Evolutionary conservation across 2,888 invertebrate genomes (phyloP).

Genomic region (Stenolophus ochropezus): DNA sequence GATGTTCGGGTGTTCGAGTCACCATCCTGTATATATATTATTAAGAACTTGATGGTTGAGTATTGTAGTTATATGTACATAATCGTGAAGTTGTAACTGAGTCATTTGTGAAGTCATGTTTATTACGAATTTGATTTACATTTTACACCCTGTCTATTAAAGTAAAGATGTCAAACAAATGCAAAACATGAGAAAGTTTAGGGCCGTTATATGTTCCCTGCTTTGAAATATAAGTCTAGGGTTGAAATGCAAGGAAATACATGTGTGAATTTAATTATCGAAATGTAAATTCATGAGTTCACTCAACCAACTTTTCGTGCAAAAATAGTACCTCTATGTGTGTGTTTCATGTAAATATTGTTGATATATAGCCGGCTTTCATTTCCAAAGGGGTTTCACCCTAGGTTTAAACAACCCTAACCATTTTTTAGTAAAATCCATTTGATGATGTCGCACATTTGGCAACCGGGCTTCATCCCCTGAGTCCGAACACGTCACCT

Average conservation of each 20-base stretch:
- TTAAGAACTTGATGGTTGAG: too few species aligned
- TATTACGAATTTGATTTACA: too few species aligned
- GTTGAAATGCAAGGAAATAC: not conserved
- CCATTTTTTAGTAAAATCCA: not conserved
- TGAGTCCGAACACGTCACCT: constrained; percentile 36
- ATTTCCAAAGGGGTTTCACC: not conserved
- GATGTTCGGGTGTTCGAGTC: too few species aligned
- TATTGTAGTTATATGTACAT: too few species aligned
- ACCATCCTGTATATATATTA: too few species aligned
- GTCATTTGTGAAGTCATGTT: too few species aligned
- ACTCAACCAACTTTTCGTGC: not conserved
- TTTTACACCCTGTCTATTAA: too few species aligned
- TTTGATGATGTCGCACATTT: constrained; percentile 7
- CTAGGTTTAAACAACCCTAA: not conserved
- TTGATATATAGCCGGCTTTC: not conserved
- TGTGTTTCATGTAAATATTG: not conserved
- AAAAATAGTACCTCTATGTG: not conserved
- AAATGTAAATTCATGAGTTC: not conserved
- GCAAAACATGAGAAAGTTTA: too few species aligned
- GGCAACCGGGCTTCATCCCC: constrained; percentile 6
- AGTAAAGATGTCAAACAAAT: too few species aligned
- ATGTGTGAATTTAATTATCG: not conserved
- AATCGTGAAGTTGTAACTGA: too few species aligned
- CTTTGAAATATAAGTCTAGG: too few species aligned
- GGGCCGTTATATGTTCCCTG: too few species aligned